Evolutionary conservation across 53 echinoderm and acorn worm genomes (phyloP), one percentile per base, ranked within the genome.

Genomic region (Temnopleurus reevesii): DNA sequence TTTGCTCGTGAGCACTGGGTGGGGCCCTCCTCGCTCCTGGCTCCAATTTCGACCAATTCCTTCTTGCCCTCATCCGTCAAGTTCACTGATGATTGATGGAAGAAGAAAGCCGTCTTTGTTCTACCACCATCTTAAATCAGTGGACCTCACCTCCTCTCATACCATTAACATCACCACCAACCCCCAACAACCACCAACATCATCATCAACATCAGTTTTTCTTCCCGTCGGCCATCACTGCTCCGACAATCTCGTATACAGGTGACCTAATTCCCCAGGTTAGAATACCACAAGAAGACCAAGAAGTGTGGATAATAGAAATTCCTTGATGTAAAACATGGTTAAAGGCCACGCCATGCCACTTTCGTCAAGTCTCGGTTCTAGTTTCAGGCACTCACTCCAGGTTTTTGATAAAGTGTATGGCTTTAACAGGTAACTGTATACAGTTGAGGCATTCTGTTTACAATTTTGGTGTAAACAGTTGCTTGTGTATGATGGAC

Each of bases 61-160:
- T 12, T 43, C 60, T 15, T 26, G 85, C 59, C 60, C 28, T 8
- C 28, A 59, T 85, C 59, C 71, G 88, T 66, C 51, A 87, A 87
- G 71, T 87, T 87, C 53, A 45, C 25, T 15, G 88, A 10, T 87
- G 88, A 87, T 51, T 87, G 88, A 87, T 66, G n/a, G 88, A 29
- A 31, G 49, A 87, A 87, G 65, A 87, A 87, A 27, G 88, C 49
- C 66, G 13, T 47, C 88, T 87, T 87, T 87, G 88, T 87, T 87
- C 88, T 65, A 13, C 46, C 12, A 24, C 45, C 35, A 60, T 2
- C 84, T 59, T 71, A 26, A 71, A 8, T 8, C 71, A 21, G 6
- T 24, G 19, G 7, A 35, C 71, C 71, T 8, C 23, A 24, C 5
- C 21, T 21, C 60, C 23, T 24, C 60, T 15, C 71, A 41, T 71